Conservation (phyloP, 30 jellyfish, hydroid and myxozoan species). For the Aurelia coerulea region DNA sequence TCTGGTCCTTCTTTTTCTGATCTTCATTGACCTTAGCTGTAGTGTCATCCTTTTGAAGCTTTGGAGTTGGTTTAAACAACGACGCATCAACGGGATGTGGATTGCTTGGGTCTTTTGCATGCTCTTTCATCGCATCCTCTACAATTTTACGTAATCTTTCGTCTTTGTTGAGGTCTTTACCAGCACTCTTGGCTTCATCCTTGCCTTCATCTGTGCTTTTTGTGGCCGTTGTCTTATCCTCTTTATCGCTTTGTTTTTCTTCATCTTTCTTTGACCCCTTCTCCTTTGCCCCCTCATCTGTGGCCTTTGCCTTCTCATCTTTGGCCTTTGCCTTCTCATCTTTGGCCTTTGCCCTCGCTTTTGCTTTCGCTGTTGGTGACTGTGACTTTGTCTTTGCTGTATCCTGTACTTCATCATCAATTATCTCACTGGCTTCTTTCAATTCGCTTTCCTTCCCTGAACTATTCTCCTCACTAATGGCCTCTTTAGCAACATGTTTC, state of each 20-base stretch:
- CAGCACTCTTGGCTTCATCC: slow-evolving; percentile 1
- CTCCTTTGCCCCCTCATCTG: not conserved
- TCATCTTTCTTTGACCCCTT: slow-evolving; percentile 4
- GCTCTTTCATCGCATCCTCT: slow-evolving; percentile 91
- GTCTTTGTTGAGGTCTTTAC: slow-evolving; percentile 29
- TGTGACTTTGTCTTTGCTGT: slow-evolving; percentile 13
- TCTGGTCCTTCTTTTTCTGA: slow-evolving; percentile 7
- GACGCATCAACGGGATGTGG: slow-evolving; percentile 64
- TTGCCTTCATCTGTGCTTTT: not conserved
- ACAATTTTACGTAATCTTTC: slow-evolving; percentile 75
- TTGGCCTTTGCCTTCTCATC: not conserved
- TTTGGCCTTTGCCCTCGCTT: not conserved
- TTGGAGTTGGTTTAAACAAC: slow-evolving; percentile 49
- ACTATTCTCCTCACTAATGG: slow-evolving; percentile 49
- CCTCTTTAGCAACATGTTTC: slow-evolving; percentile 83
- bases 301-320: not conserved
- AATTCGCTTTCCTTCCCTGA: slow-evolving; percentile 15
- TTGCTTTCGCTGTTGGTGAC: not conserved
- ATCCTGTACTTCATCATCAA: slow-evolving; percentile 46
- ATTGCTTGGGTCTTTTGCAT: slow-evolving; percentile 76
- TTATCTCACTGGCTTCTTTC: slow-evolving; percentile 44
- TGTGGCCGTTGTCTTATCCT: slow-evolving; percentile 4
- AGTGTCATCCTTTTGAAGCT: slow-evolving; percentile 27
- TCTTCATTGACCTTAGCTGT: not conserved
- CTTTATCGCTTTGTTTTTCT: slow-evolving; percentile 6